Evolutionary conservation across 2,113 vertebrate species (phyloP), one percentile per base, ranked within the genome.

Genomic region (Cettia cetti): DNA sequence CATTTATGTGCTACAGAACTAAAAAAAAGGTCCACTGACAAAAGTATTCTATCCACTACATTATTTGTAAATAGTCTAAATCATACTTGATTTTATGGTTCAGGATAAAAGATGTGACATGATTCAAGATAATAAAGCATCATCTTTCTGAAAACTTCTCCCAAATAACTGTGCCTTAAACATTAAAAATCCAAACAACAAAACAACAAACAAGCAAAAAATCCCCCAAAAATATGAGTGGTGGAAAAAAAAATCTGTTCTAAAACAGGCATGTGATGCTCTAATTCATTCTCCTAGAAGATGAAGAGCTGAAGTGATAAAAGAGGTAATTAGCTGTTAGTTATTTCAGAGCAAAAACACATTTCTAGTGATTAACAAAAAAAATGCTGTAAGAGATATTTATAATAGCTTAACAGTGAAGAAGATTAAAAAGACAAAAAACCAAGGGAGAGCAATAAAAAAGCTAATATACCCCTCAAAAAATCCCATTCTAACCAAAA

Each of bases 291-390:
- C 59, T 86, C 52, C 83, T 56, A 52, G 14, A 77, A 81, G 59
- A 84, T 69, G 53, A 86, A 84, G 69, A 93, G 60, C 47, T 81
- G 5, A 72, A 92, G 52, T 79, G 69, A 94, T 89, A 52, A 89
- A 95, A 94, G 68, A 92, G 60, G 56, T 80, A 96, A 94, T 94
- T 89, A 96, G 68, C 82, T 77, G 40, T 74, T 92, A 92, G 50
- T 63, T 94, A 90, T 90, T 94, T 39, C 59, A 70, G 15, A 91
- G 89, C 35, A 95, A 94, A 95, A 75, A 1, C 47, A 71, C 39
- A 23, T 84, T 89, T 89, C 69, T 83, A 45, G 28, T 69, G 45
- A 92, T 86, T 88, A 90, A 90, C 64, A 88, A 83, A 85, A 78
- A 78, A 42, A 70, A 56, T 63, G 30, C 39, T 77, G 16, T 44